Evolutionary conservation across 1,140 invertebrate genomes (phyloP).

Genomic region (Ips nitidus): DNA sequence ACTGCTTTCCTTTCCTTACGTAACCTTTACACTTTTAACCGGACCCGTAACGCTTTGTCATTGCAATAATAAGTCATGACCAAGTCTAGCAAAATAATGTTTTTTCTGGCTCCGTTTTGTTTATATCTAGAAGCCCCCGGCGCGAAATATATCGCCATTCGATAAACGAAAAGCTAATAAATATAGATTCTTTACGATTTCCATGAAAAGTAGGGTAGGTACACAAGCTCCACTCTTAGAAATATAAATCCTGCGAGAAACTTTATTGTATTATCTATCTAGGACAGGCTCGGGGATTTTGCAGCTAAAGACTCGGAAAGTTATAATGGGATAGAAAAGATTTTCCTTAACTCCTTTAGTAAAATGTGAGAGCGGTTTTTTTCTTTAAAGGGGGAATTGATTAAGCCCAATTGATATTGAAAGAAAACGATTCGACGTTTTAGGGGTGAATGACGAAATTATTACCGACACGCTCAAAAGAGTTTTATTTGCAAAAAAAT

Average conservation of each 20-base stretch:
- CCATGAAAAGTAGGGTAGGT: slow-evolving; percentile 21
- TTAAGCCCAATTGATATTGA: slow-evolving; percentile 8
- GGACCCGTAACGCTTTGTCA: no score
- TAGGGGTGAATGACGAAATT: no score
- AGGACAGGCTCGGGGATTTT: slow-evolving; percentile 19
- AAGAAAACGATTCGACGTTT: not conserved
- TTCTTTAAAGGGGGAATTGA: slow-evolving; percentile 2
- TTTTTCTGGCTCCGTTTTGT: no score
- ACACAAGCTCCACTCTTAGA: slow-evolving; percentile 15
- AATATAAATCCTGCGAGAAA: slow-evolving; percentile 28
- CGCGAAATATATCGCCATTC: slow-evolving; percentile 1
- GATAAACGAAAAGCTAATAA: slow-evolving; percentile 26
- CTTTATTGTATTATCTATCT: slow-evolving; percentile 32
- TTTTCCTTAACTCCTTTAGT: slow-evolving; percentile 18
- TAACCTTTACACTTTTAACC: slow-evolving; percentile 9
- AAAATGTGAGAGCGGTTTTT: slow-evolving; percentile 23
- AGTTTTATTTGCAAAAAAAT: no score
- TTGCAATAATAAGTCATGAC: no score
- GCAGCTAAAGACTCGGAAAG: slow-evolving; percentile 27
- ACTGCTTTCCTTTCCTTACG: slow-evolving; percentile 19
- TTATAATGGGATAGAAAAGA: slow-evolving; percentile 29
- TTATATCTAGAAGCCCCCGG: no score
- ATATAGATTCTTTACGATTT: slow-evolving; percentile 27
- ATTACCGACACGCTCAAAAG: no score
- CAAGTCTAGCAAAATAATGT: no score